phyloP scores from a whole-genome alignment of 2,888 invertebrate genomes.

The Ypsolopha scabrella region DNA sequence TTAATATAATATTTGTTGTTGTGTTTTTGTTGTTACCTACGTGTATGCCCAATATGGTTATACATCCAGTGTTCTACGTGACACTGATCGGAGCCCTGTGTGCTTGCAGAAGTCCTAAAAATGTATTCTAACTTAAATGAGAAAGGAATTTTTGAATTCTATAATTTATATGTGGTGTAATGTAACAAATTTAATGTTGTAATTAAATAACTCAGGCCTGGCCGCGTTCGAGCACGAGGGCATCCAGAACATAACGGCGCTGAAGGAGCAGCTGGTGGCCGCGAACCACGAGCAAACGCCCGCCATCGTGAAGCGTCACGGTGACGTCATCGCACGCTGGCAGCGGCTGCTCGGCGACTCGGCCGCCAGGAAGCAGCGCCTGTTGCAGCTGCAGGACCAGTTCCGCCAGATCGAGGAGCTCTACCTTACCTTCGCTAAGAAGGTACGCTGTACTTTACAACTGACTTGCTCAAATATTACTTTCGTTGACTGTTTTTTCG shows the following conservation, averaged over 20 bases:
- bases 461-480: too few species aligned
- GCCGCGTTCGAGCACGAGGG: constrained; percentile 98
- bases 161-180: too few species aligned
- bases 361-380: constrained; percentile 90
- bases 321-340: constrained; percentile 96
- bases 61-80: too few species aligned
- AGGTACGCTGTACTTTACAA: constrained; percentile 46
- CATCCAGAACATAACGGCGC: constrained; percentile 93
- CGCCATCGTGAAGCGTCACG: constrained; percentile 92
- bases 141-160: too few species aligned
- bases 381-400: constrained; percentile 97
- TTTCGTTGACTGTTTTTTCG: too few species aligned
- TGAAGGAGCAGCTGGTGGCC: constrained; percentile 95
- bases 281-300: constrained; percentile 93
- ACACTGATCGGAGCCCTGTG: too few species aligned
- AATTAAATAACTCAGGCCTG: constrained; percentile 82
- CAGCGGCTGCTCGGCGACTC: constrained; percentile 94
- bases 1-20: too few species aligned
- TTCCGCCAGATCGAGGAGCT: constrained; percentile 99
- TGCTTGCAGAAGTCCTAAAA: too few species aligned
- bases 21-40: too few species aligned
- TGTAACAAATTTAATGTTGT: too few species aligned
- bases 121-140: too few species aligned
- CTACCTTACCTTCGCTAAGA: constrained; percentile 99
- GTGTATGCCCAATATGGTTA: too few species aligned